Conservation (phyloP, 2,888 invertebrate genomes). For the Andrena camellia region DNA sequence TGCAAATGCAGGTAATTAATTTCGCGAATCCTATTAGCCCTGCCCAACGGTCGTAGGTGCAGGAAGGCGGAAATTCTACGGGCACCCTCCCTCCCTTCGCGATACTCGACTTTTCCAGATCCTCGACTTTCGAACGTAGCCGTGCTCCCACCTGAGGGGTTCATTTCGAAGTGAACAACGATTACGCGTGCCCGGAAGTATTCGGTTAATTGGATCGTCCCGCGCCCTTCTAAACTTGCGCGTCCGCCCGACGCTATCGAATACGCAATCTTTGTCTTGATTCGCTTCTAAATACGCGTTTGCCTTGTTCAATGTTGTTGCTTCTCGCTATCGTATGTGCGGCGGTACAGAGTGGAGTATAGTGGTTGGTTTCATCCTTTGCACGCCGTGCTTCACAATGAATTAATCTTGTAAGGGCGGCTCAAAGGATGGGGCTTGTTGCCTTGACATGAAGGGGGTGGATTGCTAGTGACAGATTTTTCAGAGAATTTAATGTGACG, state of each 20-base stretch:
- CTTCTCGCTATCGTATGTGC: too few species aligned
- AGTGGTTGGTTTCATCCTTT: too few species aligned
- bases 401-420: too few species aligned
- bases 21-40: constrained; percentile 81
- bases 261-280: background rate
- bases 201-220: constrained; percentile 65
- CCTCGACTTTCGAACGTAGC: constrained; percentile 67
- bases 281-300: background rate
- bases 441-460: too few species aligned
- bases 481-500: too few species aligned
- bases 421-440: too few species aligned
- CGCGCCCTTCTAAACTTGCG: constrained; percentile 33
- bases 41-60: constrained; percentile 71
- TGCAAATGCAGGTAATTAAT: constrained; percentile 83
- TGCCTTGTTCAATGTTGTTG: background rate
- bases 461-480: too few species aligned
- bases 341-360: too few species aligned
- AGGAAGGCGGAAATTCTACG: constrained; percentile 67
- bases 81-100: constrained; percentile 21
- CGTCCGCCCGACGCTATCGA: background rate
- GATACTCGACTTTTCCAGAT: constrained; percentile 65
- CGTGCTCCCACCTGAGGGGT: constrained; percentile 44
- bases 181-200: constrained; percentile 54
- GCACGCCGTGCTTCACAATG: too few species aligned
- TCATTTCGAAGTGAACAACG: constrained; percentile 59